Conservation (phyloP, 2,888 invertebrate species). For the Microdon myrmicae region DNA sequence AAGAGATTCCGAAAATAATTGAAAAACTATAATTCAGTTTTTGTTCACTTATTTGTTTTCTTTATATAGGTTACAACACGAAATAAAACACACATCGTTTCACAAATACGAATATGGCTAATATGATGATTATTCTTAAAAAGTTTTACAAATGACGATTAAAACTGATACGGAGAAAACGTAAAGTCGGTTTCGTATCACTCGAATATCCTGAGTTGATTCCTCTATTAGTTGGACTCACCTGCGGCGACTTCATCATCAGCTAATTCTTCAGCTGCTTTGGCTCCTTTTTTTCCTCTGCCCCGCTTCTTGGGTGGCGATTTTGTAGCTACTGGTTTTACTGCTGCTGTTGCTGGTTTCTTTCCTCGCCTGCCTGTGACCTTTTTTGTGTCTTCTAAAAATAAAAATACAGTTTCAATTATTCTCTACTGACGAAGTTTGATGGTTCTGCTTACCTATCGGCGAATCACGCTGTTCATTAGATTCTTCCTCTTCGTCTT, state of each 20-base stretch:
- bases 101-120: constrained; percentile 39
- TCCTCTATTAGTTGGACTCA: constrained; percentile 35
- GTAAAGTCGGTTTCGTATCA: constrained; percentile 14
- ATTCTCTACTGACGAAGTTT: too few species aligned
- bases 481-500: constrained; percentile 7
- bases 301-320: constrained; percentile 6
- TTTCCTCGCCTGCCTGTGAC: constrained; percentile 42
- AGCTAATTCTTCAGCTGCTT: constrained; percentile 9
- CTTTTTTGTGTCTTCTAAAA: constrained; percentile 25
- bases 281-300: constrained; percentile 49
- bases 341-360: constrained; percentile 54
- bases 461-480: constrained; percentile 19
- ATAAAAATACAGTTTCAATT: not conserved
- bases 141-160: constrained; percentile 20
- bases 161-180: not conserved
- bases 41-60: too few species aligned
- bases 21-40: too few species aligned
- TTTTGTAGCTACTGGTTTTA: constrained; percentile 41
- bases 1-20: too few species aligned
- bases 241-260: constrained; percentile 29
- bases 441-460: constrained; percentile 12
- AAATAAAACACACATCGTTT: constrained; percentile 40
- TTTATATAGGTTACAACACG: constrained; percentile 6
- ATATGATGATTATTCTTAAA: constrained; percentile 36
- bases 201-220: constrained; percentile 15